Evolutionary conservation across 2,113 vertebrate species (phyloP).

Genomic region (Phyllopteryx taeniolatus): DNA sequence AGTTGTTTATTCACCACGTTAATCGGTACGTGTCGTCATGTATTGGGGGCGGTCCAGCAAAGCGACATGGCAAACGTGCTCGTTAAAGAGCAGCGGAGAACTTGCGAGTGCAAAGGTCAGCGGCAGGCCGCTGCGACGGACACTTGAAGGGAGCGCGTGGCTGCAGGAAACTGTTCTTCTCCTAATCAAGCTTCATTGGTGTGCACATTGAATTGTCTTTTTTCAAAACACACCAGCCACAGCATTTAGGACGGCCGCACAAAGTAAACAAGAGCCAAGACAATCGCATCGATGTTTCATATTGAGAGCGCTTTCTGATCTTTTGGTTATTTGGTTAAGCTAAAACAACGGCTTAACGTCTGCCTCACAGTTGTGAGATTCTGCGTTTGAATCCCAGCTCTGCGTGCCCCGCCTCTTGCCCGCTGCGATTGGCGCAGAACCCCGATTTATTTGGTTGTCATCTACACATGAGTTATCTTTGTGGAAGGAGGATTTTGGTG

Average conservation of each 20-base stretch:
- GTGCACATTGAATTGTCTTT: background rate
- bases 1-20: constrained; percentile 24
- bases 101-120: background rate
- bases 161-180: background rate
- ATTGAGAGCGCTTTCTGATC: background rate
- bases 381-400: too few relatives aligned
- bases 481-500: background rate
- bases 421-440: too few relatives aligned
- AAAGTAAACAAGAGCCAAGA: background rate
- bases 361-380: too few relatives aligned
- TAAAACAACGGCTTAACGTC: too few relatives aligned
- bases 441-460: too few relatives aligned
- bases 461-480: too few relatives aligned
- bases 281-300: background rate
- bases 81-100: background rate
- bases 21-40: constrained; percentile 20
- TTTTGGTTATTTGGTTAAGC: background rate
- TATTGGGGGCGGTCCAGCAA: constrained; percentile 3
- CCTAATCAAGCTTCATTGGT: background rate
- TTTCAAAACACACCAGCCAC: background rate
- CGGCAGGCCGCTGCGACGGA: background rate
- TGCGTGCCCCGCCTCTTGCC: too few relatives aligned
- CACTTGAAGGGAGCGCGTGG: constrained; percentile 7
- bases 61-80: background rate
- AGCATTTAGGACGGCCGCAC: background rate